Conservation (phyloP, 1,140 invertebrate species). For the Pogonomyrmex californicus region DNA sequence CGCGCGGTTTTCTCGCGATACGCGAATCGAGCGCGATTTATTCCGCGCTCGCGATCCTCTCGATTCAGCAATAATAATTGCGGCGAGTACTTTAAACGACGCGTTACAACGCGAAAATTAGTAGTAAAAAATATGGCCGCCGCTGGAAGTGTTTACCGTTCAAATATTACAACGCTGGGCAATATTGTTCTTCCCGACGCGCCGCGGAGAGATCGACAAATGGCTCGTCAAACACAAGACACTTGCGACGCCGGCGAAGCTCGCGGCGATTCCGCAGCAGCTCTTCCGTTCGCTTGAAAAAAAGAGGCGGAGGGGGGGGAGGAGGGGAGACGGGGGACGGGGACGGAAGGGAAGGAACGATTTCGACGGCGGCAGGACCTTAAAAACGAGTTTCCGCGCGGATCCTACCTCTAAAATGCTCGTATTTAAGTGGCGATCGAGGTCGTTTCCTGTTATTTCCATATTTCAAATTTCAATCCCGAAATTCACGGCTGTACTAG, state of each 20-base stretch:
- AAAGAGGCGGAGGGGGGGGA: background rate
- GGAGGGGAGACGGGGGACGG: too few species aligned
- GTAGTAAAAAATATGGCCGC: slow-evolving; percentile 25
- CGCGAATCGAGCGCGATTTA: slow-evolving; percentile 23
- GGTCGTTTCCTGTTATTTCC: slow-evolving; percentile 79
- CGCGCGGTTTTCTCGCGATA: background rate
- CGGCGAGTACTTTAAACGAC: background rate
- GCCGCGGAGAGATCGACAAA: slow-evolving; percentile 52
- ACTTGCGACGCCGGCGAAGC: slow-evolving; percentile 25
- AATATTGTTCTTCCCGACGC: slow-evolving; percentile 51
- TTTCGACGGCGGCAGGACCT: background rate
- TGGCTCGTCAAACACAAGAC: slow-evolving; percentile 57
- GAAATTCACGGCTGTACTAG: slow-evolving; percentile 72
- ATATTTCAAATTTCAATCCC: slow-evolving; percentile 82
- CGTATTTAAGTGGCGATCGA: slow-evolving; percentile 46
- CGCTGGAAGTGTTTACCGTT: slow-evolving; percentile 39
- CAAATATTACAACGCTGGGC: slow-evolving; percentile 46
- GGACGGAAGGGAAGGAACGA: background rate
- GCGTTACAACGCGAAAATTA: slow-evolving; percentile 40
- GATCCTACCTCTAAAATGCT: slow-evolving; percentile 2
- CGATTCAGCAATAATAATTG: background rate
- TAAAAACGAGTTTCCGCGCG: slow-evolving; percentile 38
- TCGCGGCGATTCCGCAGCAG: slow-evolving; percentile 20
- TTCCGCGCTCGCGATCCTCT: background rate
- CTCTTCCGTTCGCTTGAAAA: slow-evolving; percentile 28